These are phyloP conservation scores for Rousettus leschenaultii DNA, from an alignment of 2,113 vertebrate species.

Conservation along the genomic window DNA sequence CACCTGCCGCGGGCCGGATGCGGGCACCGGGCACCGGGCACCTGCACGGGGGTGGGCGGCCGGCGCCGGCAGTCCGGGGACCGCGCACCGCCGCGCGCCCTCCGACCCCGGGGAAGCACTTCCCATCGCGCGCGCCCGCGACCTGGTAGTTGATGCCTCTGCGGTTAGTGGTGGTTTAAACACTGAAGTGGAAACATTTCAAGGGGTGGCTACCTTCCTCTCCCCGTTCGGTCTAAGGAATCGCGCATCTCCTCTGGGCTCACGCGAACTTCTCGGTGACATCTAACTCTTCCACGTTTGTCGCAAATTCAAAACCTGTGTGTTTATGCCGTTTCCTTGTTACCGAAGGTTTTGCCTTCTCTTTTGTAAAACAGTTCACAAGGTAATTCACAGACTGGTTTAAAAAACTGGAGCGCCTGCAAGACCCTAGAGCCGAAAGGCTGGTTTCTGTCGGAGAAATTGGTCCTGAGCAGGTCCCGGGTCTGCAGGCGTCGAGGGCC, in stretches of 20 bases:
- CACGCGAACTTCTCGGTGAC: neutral
- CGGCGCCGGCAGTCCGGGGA: neutral
- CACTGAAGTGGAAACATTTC: neutral
- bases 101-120: neutral
- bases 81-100: neutral
- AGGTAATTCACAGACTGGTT: neutral
- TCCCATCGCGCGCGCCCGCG: neutral
- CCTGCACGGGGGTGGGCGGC: neutral
- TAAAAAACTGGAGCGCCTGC: neutral
- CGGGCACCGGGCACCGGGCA: neutral
- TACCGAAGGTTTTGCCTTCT: neutral
- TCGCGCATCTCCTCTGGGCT: neutral
- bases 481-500: neutral
- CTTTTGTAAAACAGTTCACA: neutral
- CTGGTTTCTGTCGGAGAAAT: neutral
- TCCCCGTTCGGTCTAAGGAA: neutral
- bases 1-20: neutral
- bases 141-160: neutral
- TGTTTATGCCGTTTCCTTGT: neutral
- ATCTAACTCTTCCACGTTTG: neutral
- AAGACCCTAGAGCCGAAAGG: neutral
- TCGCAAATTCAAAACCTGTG: neutral
- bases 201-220: neutral
- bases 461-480: too few relatives aligned
- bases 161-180: neutral